Conservation (phyloP, 2,888 invertebrate species). For the Chaetogeoica ovagalla region DNA sequence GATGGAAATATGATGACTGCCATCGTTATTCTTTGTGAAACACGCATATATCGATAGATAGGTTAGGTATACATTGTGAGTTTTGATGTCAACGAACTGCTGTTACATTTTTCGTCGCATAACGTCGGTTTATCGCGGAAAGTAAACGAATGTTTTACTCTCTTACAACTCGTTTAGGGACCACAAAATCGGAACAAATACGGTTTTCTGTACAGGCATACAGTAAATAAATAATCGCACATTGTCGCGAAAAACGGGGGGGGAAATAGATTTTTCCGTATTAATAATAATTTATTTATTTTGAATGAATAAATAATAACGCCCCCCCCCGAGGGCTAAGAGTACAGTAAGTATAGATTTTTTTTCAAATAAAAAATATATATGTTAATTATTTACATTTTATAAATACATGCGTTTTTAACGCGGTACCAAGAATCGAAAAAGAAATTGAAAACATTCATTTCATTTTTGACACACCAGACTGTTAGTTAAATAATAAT, state of each 20-base stretch:
- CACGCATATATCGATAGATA: conserved; percentile 4
- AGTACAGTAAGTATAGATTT: background rate
- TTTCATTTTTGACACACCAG: no score
- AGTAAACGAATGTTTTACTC: conserved; percentile 4
- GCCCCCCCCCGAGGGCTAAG: background rate
- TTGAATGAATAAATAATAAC: background rate
- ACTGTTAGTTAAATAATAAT: no score
- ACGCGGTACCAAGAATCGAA: no score
- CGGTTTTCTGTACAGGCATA: background rate
- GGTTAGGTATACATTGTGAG: background rate
- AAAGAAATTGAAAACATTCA: no score
- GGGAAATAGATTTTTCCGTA: background rate
- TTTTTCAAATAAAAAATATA: no score
- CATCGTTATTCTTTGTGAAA: conserved; percentile 27
- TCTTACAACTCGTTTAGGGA: background rate
- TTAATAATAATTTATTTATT: no score
- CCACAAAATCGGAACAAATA: background rate
- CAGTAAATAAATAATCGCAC: background rate
- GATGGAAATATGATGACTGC: conserved; percentile 1
- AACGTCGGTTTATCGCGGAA: conserved; percentile 2
- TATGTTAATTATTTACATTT: background rate
- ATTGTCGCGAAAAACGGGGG: background rate
- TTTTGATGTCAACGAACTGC: conserved; percentile 30
- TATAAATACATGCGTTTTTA: no score
- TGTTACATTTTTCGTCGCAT: conserved; percentile 1